Conservation (phyloP, 2,888 invertebrate genomes). For the Coleophora flavipennella region DNA sequence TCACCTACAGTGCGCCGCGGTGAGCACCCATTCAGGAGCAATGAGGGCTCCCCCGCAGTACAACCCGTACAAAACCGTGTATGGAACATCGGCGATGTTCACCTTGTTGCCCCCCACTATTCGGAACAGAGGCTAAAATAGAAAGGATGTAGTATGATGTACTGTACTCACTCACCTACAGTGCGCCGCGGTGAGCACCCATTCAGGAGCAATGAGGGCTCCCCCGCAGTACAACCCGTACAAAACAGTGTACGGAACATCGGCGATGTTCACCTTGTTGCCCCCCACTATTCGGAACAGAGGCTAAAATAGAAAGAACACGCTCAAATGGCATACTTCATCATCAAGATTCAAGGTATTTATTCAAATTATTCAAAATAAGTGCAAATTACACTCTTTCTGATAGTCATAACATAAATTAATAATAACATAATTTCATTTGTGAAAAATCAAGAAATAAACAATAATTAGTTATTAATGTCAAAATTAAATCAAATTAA, state of each 20-base stretch:
- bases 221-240: conserved; percentile 58
- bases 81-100: conserved; percentile 40
- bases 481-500: too few relatives aligned
- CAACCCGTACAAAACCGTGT: conserved; percentile 48
- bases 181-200: conserved; percentile 60
- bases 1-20: conserved; percentile 61
- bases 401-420: too few relatives aligned
- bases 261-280: conserved; percentile 30
- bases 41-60: conserved; percentile 54
- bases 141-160: too few relatives aligned
- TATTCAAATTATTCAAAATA: too few relatives aligned
- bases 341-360: too few relatives aligned
- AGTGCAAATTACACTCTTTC: too few relatives aligned
- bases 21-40: conserved; percentile 54
- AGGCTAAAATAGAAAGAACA: too few relatives aligned
- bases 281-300: conserved; percentile 52
- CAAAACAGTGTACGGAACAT: conserved; percentile 47
- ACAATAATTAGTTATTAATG: too few relatives aligned
- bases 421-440: too few relatives aligned
- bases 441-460: too few relatives aligned
- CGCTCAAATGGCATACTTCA: too few relatives aligned
- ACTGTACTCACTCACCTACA: conserved; percentile 48
- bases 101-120: conserved; percentile 49
- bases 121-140: conserved; percentile 18
- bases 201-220: conserved; percentile 45